These are phyloP conservation scores for Lypha dubia DNA, from an alignment of 2,888 invertebrate species.

Conservation along the genomic window DNA sequence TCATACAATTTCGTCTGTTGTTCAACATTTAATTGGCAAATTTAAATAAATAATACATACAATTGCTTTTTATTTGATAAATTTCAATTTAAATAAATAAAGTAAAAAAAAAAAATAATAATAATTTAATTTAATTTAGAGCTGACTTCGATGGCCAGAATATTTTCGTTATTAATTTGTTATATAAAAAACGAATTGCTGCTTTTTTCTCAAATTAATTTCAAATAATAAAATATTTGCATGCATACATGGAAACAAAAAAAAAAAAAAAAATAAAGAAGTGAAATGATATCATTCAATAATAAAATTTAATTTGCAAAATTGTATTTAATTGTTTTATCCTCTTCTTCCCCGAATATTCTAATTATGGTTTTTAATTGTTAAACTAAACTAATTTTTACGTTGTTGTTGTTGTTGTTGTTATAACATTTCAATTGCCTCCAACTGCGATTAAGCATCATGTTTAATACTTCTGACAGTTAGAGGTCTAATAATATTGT, in stretches of 20 bases:
- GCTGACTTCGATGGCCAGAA: neutral
- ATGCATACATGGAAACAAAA: no score
- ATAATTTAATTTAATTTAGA: neutral
- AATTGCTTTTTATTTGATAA: conserved; percentile 19
- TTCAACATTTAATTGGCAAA: conserved; percentile 13
- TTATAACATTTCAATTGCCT: conserved; percentile 14
- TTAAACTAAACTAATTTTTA: no score
- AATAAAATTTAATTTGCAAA: conserved; percentile 11
- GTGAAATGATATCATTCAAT: conserved; percentile 29
- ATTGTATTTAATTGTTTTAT: neutral
- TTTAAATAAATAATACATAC: conserved; percentile 31
- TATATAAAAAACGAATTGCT: neutral
- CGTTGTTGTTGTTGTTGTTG: no score
- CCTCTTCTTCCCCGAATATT: neutral
- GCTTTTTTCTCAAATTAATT: neutral
- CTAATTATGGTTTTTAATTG: conserved; percentile 16
- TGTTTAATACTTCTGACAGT: conserved; percentile 32
- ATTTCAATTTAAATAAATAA: conserved; percentile 34
- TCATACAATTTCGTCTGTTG: conserved; percentile 16
- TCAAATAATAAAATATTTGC: neutral
- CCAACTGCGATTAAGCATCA: conserved; percentile 1
- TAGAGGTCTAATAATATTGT: conserved; percentile 31
- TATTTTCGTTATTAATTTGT: conserved; percentile 4
- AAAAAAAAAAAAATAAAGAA: neutral
- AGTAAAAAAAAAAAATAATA: neutral